phyloP scores from a whole-genome alignment of 2,797 vertebrate genomes.

The Chaenodraco wilsoni region DNA sequence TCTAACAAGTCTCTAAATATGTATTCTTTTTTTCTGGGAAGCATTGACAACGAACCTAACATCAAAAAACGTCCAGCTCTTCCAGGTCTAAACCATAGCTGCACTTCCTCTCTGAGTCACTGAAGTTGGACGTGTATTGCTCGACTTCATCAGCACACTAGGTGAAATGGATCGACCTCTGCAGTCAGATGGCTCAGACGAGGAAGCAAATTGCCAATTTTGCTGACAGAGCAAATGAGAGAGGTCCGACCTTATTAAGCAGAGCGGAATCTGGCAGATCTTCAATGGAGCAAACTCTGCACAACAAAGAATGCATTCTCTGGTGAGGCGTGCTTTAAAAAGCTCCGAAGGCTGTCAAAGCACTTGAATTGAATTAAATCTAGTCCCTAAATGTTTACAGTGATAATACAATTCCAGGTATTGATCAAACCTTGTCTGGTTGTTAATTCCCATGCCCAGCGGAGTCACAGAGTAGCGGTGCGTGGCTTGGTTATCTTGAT shows the following conservation, averaged over 20 bases:
- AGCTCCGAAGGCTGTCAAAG: constrained; percentile 1
- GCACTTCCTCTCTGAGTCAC: not conserved
- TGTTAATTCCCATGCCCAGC: constrained; percentile 9
- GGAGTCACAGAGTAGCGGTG: constrained; percentile 1
- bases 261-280: constrained; percentile 27
- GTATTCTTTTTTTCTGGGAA: not conserved
- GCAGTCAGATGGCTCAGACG: constrained; percentile 8
- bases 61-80: not conserved
- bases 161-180: constrained; percentile 45
- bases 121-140: not conserved
- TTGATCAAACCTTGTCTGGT: constrained; percentile 1
- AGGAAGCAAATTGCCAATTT: constrained; percentile 53
- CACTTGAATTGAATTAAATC: not conserved
- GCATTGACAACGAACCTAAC: not conserved
- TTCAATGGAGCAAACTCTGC: constrained; percentile 8
- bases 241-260: constrained; percentile 18
- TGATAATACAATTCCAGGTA: constrained; percentile 4
- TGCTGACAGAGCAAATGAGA: constrained; percentile 36
- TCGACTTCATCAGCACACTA: constrained; percentile 20
- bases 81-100: not conserved
- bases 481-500: constrained; percentile 28
- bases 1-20: too few species aligned
- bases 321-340: constrained; percentile 7
- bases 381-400: constrained; percentile 2
- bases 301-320: constrained; percentile 4